Percentiles rank a stretch among this genome's conserved stretches.
phyloP scores from a whole-genome alignment of 1,140 invertebrate genomes.

The Proctacanthus coquilletti region DNA sequence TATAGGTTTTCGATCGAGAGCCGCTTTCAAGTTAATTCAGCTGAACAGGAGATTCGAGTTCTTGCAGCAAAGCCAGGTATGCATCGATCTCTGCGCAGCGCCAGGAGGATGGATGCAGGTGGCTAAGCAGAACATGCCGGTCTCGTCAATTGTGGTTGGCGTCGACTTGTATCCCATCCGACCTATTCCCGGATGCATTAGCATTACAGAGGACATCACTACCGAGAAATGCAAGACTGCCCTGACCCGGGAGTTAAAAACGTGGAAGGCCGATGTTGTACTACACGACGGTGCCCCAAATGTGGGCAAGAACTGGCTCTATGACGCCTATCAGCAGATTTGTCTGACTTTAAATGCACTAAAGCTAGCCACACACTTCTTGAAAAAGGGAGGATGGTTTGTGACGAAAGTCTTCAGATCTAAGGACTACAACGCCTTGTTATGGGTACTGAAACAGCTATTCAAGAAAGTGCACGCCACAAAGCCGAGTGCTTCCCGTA shows the following conservation, averaged over 20 bases:
- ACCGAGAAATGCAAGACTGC: slow-evolving; percentile 75
- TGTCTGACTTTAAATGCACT: slow-evolving; percentile 80
- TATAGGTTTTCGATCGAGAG: slow-evolving; percentile 87
- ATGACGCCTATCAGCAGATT: slow-evolving; percentile 92
- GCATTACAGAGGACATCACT: slow-evolving; percentile 89
- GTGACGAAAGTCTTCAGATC: slow-evolving; percentile 98
- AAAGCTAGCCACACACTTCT: slow-evolving; percentile 83
- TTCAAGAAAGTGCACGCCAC: slow-evolving; percentile 95
- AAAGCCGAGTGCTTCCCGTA: slow-evolving; percentile 95
- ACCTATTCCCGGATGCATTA: slow-evolving; percentile 78
- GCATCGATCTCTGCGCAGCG: slow-evolving; percentile 95
- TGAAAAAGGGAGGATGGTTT: slow-evolving; percentile 92
- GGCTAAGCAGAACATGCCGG: slow-evolving; percentile 94
- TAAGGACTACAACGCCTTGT: slow-evolving; percentile 88
- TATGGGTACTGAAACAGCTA: slow-evolving; percentile 94
- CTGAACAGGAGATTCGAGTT: slow-evolving; percentile 96
- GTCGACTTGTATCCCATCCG: slow-evolving; percentile 96
- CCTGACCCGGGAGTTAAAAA: slow-evolving; percentile 72
- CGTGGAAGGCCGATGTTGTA: slow-evolving; percentile 93
- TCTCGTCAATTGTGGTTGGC: slow-evolving; percentile 87
- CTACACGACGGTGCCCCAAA: slow-evolving; percentile 98
- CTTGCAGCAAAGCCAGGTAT: slow-evolving; percentile 87
- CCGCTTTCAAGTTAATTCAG: slow-evolving; percentile 97
- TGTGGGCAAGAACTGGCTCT: slow-evolving; percentile 93
- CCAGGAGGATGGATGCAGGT: slow-evolving; percentile 99